A percentile compares a stretch with the other conserved stretches of the same genome.
Conservation (phyloP, 2,113 vertebrate genomes). For the Dipodomys stephensi region DNA sequence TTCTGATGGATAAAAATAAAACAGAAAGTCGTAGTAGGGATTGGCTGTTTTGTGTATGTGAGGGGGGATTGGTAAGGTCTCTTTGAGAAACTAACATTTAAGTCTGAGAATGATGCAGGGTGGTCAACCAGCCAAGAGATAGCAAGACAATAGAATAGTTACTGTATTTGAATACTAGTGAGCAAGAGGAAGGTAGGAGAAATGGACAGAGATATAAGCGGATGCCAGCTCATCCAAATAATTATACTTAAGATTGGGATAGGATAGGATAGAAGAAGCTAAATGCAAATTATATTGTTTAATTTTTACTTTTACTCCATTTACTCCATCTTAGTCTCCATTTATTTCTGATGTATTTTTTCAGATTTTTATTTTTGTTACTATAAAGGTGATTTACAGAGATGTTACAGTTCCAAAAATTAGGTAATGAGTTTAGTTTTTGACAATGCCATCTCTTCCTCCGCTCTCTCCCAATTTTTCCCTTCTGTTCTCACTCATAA, state of each 20-base stretch:
- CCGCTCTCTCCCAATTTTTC: too few species aligned
- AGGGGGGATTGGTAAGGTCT: background rate
- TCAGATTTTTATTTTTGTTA: too few species aligned
- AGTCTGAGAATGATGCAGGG: background rate
- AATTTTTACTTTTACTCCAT: too few species aligned
- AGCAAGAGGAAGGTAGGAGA: background rate
- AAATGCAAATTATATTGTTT: background rate
- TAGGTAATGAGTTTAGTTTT: too few species aligned
- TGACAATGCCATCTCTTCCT: too few species aligned
- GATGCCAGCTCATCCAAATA: background rate
- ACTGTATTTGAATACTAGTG: background rate
- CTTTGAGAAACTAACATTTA: constrained; percentile 17
- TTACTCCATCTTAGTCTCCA: too few species aligned
- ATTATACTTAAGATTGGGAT: background rate
- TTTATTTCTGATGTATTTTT: too few species aligned
- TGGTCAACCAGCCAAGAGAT: background rate
- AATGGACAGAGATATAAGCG: background rate
- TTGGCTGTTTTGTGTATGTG: background rate
- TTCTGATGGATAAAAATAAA: background rate
- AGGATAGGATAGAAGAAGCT: background rate
- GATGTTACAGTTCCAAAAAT: too few species aligned
- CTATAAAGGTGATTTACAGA: too few species aligned
- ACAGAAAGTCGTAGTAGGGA: background rate
- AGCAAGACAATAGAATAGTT: background rate
- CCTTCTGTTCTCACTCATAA: too few species aligned